phyloP scores from a whole-genome alignment of 23 tunicate genomes.

The Halocynthia aurantium region DNA sequence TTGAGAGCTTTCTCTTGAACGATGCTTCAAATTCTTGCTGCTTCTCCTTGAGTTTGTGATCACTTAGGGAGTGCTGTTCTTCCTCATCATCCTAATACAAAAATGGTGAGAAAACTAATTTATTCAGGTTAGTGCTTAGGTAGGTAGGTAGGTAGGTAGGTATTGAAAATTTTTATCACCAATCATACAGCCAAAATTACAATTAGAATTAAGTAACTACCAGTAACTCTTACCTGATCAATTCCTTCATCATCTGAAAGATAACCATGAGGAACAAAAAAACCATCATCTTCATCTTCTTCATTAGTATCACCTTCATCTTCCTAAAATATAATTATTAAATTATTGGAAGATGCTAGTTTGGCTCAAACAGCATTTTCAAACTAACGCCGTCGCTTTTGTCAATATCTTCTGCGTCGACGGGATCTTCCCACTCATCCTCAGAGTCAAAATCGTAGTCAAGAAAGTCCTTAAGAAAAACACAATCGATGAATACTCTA shows the following conservation, averaged over 20 bases:
- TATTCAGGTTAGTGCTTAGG: neutral
- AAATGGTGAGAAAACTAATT: neutral
- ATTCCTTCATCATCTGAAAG: conserved; percentile 94
- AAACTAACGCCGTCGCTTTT: conserved; percentile 84
- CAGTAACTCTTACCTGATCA: conserved; percentile 33
- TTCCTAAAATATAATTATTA: conserved; percentile 35
- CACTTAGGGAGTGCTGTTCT: conserved; percentile 29
- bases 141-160: no score
- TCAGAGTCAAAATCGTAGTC: conserved; percentile 96
- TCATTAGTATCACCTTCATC: conserved; percentile 77
- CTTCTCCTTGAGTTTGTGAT: conserved; percentile 76
- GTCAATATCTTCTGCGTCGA: conserved; percentile 88
- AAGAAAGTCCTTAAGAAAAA: conserved; percentile 56
- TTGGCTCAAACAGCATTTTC: neutral
- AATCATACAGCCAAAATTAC: neutral
- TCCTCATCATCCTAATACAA: conserved; percentile 30
- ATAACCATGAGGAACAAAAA: conserved; percentile 99
- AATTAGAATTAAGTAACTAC: neutral
- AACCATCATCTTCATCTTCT: conserved; percentile 95
- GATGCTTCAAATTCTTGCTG: conserved; percentile 89
- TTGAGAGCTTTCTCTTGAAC: conserved; percentile 68
- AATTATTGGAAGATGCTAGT: neutral
- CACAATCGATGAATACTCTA: neutral
- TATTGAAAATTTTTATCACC: neutral
- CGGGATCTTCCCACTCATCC: conserved; percentile 96